Evolutionary conservation across 2,888 invertebrate genomes (phyloP).

Genomic region (Myopa tessellatipennis): DNA sequence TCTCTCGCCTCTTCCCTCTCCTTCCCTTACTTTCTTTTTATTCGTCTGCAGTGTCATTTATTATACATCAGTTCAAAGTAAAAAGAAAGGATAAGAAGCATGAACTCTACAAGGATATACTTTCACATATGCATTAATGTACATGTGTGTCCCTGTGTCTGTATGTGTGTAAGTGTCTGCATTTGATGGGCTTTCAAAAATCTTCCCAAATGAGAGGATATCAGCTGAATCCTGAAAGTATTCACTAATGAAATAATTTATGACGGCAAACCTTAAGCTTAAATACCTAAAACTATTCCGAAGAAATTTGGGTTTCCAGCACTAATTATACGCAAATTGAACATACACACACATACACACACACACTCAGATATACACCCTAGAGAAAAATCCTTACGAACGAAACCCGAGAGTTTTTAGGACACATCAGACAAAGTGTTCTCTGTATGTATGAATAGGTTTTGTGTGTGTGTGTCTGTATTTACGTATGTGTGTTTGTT

Average conservation of each 20-base stretch:
- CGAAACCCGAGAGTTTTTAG: too few species aligned
- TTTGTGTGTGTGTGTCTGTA: neutral
- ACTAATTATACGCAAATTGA: slow-evolving; percentile 1
- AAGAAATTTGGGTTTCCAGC: neutral
- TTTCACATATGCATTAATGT: neutral
- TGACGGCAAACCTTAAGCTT: neutral
- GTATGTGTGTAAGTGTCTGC: slow-evolving; percentile 31
- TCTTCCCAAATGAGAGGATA: neutral
- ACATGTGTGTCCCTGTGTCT: slow-evolving; percentile 19
- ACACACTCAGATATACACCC: neutral
- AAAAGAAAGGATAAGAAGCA: too few species aligned
- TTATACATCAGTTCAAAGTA: too few species aligned
- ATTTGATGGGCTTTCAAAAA: neutral
- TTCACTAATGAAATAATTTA: neutral
- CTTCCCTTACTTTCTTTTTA: too few species aligned
- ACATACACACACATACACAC: neutral
- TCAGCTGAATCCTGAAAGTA: neutral
- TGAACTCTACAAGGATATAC: too few species aligned
- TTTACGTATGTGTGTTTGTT: neutral
- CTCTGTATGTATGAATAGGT: too few species aligned
- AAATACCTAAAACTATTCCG: neutral
- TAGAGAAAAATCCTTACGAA: neutral
- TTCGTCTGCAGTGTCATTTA: too few species aligned
- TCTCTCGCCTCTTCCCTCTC: neutral
- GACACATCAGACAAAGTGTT: too few species aligned